Conservation (phyloP, 2,888 invertebrate species). For the Coelinius sp. region DNA sequence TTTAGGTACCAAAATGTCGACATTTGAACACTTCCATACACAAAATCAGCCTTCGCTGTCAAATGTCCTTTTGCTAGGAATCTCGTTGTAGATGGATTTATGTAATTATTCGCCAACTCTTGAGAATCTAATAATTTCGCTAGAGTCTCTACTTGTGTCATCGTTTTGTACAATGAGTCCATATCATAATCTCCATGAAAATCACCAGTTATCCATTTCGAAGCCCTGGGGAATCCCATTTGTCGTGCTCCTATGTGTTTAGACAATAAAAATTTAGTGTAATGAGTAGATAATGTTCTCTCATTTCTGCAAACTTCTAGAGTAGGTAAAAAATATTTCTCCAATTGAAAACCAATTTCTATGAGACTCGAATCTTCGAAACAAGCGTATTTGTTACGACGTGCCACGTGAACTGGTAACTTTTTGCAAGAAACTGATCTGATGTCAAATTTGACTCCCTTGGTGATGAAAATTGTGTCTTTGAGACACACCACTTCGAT, state of each 20-base stretch:
- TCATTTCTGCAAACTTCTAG: slow-evolving; percentile 70
- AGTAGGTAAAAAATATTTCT: slow-evolving; percentile 60
- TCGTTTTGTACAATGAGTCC: slow-evolving; percentile 60
- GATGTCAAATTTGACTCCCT: slow-evolving; percentile 50
- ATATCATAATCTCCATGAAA: slow-evolving; percentile 57
- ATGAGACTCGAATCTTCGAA: slow-evolving; percentile 58
- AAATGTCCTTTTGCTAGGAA: slow-evolving; percentile 76
- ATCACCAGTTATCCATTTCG: slow-evolving; percentile 61
- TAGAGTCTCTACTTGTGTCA: slow-evolving; percentile 66
- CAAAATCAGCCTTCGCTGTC: slow-evolving; percentile 76
- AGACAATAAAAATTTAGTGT: slow-evolving; percentile 60
- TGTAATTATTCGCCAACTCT: slow-evolving; percentile 70
- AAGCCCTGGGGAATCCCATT: slow-evolving; percentile 61
- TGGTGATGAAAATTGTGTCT: slow-evolving; percentile 49
- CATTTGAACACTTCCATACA: slow-evolving; percentile 75
- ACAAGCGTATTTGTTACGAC: slow-evolving; percentile 58
- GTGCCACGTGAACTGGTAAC: slow-evolving; percentile 59
- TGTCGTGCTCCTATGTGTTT: slow-evolving; percentile 53
- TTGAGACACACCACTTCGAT: slow-evolving; percentile 48
- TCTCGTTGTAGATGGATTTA: slow-evolving; percentile 67
- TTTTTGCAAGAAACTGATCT: slow-evolving; percentile 60
- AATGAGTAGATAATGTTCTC: slow-evolving; percentile 64
- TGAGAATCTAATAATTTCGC: slow-evolving; percentile 63
- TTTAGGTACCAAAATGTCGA: slow-evolving; percentile 78
- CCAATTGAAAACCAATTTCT: slow-evolving; percentile 67